Percentiles rank a stretch among this genome's conserved stretches.
phyloP scores from a whole-genome alignment of 2,797 vertebrate genomes.

The Poecilia velifera region DNA sequence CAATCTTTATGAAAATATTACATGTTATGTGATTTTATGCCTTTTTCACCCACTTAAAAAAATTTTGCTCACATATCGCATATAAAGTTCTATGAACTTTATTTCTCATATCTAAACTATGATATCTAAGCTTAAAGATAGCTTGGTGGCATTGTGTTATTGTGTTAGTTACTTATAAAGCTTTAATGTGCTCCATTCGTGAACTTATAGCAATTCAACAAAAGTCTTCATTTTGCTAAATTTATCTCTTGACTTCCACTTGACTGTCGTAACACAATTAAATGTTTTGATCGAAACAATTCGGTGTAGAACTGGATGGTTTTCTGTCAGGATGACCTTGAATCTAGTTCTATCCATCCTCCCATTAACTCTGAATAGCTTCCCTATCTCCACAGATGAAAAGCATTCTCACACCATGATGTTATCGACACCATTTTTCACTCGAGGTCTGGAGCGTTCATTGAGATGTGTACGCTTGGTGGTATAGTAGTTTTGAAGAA shows the following conservation, averaged over 20 bases:
- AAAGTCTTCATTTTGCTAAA: neutral
- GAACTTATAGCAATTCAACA: neutral
- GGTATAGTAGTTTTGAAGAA: neutral
- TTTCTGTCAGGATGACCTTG: neutral
- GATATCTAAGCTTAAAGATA: neutral
- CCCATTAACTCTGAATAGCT: neutral
- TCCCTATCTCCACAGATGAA: neutral
- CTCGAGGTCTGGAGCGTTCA: no score
- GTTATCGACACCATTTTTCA: neutral
- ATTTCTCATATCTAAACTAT: neutral
- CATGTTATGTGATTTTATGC: neutral
- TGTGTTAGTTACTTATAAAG: neutral
- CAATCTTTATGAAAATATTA: neutral
- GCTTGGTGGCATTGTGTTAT: neutral
- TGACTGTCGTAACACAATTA: neutral
- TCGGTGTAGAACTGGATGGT: neutral
- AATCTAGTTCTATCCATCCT: neutral
- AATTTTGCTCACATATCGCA: neutral
- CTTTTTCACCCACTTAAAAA: neutral
- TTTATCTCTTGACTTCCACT: neutral
- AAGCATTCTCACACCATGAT: neutral
- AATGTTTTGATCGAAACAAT: neutral
- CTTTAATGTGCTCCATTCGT: neutral
- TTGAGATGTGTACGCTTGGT: neutral
- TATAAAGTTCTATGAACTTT: no score